Evolutionary conservation across 2,888 invertebrate genomes (phyloP).

Genomic region (Yponomeuta malinellus): DNA sequence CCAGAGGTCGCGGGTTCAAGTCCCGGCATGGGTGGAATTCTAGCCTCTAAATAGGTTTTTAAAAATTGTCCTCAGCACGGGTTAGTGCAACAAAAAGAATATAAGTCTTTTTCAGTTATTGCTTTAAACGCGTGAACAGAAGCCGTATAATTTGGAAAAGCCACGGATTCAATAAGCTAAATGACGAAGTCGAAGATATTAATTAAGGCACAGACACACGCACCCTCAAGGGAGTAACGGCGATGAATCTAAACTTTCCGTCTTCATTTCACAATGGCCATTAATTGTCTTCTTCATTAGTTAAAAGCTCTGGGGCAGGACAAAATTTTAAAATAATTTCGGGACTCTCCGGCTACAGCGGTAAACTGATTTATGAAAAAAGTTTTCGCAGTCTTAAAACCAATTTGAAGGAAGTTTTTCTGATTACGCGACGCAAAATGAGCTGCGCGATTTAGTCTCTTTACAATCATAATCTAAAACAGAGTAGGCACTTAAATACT

Average conservation of each 20-base stretch:
- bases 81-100: background rate
- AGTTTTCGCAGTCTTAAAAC: slow-evolving; percentile 49
- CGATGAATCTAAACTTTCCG: background rate
- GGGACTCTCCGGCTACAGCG: background rate
- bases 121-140: background rate
- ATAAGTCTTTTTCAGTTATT: background rate
- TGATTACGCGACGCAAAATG: slow-evolving; percentile 42
- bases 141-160: background rate
- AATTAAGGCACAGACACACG: background rate
- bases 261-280: background rate
- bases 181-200: background rate
- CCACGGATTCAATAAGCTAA: background rate
- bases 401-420: slow-evolving; percentile 48
- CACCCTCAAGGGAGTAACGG: background rate
- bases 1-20: too few species aligned
- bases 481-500: background rate
- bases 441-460: slow-evolving; percentile 34
- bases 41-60: too few species aligned
- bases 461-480: slow-evolving; percentile 18
- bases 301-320: background rate
- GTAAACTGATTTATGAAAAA: slow-evolving; percentile 49
- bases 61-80: too few species aligned
- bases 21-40: too few species aligned
- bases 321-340: slow-evolving; percentile 6
- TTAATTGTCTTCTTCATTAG: slow-evolving; percentile 3